A percentile compares a stretch with the other conserved stretches of the same genome.
These are phyloP conservation scores for Leptodirus hochenwartii DNA, from an alignment of 2,888 invertebrate species.

Conservation along the genomic window DNA sequence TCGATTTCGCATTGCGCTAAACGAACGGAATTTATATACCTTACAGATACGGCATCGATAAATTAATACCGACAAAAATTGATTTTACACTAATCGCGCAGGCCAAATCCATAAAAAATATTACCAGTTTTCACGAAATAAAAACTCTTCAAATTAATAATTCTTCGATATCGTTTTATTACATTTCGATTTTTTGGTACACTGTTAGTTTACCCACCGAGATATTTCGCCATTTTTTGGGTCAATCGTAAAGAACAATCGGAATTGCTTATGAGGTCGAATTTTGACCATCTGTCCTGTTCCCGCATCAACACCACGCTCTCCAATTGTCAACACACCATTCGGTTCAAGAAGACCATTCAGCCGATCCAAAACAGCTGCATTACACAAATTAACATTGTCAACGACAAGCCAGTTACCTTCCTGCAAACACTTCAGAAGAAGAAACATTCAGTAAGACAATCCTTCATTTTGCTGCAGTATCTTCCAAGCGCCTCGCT, in stretches of 20 bases:
- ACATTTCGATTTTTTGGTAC: too few species aligned
- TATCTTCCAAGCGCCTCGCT: too few species aligned
- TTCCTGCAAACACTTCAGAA: conserved; percentile 46
- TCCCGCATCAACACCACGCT: conserved; percentile 62
- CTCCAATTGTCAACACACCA: conserved; percentile 76
- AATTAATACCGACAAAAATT: background rate
- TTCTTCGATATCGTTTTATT: too few species aligned
- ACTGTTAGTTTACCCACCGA: too few species aligned
- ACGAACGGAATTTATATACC: too few species aligned
- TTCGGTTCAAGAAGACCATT: conserved; percentile 90
- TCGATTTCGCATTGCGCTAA: conserved; percentile 91
- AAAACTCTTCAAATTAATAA: too few species aligned
- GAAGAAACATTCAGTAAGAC: conserved; percentile 6
- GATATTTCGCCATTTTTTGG: conserved; percentile 93
- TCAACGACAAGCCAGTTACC: conserved; percentile 77
- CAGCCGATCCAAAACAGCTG: conserved; percentile 90
- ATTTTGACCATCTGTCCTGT: conserved; percentile 57
- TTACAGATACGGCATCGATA: too few species aligned
- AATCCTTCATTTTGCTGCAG: conserved; percentile 1
- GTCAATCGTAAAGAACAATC: conserved; percentile 89
- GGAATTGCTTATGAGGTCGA: conserved; percentile 75
- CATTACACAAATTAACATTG: conserved; percentile 89
- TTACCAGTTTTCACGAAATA: too few species aligned
- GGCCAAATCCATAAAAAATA: background rate
- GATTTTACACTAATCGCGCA: background rate